Evolutionary conservation across 2,888 invertebrate species (phyloP).

Genomic region (Lochmaea capreae): DNA sequence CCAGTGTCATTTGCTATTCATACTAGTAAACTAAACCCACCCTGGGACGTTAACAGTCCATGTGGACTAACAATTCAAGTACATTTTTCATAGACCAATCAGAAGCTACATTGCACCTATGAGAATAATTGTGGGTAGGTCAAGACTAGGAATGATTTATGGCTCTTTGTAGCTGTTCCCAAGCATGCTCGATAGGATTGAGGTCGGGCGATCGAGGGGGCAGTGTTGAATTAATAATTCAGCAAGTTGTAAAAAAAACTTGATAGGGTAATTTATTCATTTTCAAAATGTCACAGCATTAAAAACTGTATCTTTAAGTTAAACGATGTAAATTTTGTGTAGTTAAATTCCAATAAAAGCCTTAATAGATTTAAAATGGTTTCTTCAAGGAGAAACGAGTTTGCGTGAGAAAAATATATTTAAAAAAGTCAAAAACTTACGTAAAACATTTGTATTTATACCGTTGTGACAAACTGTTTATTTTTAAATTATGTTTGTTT

Average conservation of each 20-base stretch:
- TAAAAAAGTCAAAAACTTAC: background rate
- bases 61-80: too few relatives aligned
- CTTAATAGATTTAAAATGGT: background rate
- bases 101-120: too few relatives aligned
- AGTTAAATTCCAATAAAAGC: background rate
- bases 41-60: too few relatives aligned
- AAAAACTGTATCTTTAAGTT: background rate
- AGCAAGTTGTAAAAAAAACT: background rate
- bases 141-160: too few relatives aligned
- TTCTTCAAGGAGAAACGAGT: background rate
- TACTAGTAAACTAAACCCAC: too few relatives aligned
- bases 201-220: background rate
- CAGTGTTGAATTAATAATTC: background rate
- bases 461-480: background rate
- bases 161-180: too few relatives aligned
- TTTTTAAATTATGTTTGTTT: too few relatives aligned
- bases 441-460: background rate
- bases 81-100: too few relatives aligned
- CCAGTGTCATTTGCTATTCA: too few relatives aligned
- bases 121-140: too few relatives aligned
- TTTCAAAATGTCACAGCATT: background rate
- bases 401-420: background rate
- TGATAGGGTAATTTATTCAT: background rate
- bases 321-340: background rate
- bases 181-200: too few relatives aligned